These are phyloP conservation scores for Myotis lucifugus DNA, from an alignment of 2,113 vertebrate species.

Conservation along the genomic window DNA sequence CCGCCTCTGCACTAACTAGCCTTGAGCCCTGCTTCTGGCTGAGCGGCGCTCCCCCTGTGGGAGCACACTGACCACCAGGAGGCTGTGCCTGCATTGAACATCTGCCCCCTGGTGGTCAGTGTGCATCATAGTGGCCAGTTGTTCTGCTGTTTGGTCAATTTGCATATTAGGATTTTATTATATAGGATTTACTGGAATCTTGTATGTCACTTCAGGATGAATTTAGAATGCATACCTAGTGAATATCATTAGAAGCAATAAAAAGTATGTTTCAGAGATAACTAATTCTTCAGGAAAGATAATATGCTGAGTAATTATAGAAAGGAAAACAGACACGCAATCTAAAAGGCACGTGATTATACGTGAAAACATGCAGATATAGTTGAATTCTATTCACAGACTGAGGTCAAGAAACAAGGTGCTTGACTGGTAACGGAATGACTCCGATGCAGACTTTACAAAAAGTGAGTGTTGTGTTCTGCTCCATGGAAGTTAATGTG, in stretches of 20 bases:
- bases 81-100: too few species aligned
- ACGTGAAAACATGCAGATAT: not conserved
- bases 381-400: not conserved
- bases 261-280: not conserved
- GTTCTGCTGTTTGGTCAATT: too few species aligned
- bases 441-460: not conserved
- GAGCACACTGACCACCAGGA: too few species aligned
- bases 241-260: not conserved
- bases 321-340: not conserved
- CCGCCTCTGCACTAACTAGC: too few species aligned
- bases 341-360: not conserved
- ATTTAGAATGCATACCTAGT: not conserved
- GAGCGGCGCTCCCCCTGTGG: too few species aligned
- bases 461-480: not conserved
- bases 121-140: too few species aligned
- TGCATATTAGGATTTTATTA: too few species aligned
- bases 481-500: not conserved
- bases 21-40: too few species aligned
- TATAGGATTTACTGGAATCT: not conserved
- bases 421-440: not conserved
- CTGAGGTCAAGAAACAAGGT: not conserved
- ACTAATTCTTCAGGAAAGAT: not conserved
- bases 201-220: constrained; percentile 7
- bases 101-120: too few species aligned
- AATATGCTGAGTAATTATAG: not conserved